Percentiles rank a stretch among this genome's conserved stretches.
phyloP scores from a whole-genome alignment of 2,888 invertebrate species.

The Dicranocentrus wangi region DNA sequence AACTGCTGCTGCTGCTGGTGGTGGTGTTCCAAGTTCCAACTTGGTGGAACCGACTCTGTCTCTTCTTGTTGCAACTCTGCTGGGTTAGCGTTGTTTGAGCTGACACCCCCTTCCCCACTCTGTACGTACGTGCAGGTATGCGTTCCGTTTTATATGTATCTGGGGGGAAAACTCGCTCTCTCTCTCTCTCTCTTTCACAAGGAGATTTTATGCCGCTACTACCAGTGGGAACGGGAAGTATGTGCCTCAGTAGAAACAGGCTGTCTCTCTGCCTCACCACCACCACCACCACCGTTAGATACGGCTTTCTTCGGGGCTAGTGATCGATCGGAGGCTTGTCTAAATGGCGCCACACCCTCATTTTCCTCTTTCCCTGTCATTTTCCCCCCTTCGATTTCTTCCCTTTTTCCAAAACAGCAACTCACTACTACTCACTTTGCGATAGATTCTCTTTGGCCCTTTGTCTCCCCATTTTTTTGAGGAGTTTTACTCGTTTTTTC shows the following conservation, averaged over 20 bases:
- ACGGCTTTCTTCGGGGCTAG: constrained; percentile 63
- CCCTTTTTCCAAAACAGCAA: not conserved
- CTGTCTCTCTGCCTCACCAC: constrained; percentile 5
- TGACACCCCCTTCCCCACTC: too few species aligned
- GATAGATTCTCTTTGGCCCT: too few species aligned
- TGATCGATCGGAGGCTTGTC: constrained; percentile 68
- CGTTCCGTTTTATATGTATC: not conserved
- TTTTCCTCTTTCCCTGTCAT: constrained; percentile 53
- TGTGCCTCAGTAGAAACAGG: too few species aligned
- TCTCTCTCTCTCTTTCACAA: not conserved
- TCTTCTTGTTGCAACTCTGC: too few species aligned
- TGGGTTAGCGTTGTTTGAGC: too few species aligned
- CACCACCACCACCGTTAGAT: not conserved
- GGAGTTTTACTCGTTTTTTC: too few species aligned
- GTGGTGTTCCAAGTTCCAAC: too few species aligned
- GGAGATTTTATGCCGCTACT: too few species aligned
- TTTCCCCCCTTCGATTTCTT: constrained; percentile 27
- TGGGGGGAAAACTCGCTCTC: not conserved
- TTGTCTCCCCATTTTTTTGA: too few species aligned
- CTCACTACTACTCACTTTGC: not conserved
- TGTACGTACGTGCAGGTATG: not conserved
- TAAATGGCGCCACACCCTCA: constrained; percentile 67
- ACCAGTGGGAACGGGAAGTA: too few species aligned
- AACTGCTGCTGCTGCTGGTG: too few species aligned
- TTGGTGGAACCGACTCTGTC: too few species aligned